phyloP scores from a whole-genome alignment of 2,113 vertebrate genomes.

The Mobula birostris region DNA sequence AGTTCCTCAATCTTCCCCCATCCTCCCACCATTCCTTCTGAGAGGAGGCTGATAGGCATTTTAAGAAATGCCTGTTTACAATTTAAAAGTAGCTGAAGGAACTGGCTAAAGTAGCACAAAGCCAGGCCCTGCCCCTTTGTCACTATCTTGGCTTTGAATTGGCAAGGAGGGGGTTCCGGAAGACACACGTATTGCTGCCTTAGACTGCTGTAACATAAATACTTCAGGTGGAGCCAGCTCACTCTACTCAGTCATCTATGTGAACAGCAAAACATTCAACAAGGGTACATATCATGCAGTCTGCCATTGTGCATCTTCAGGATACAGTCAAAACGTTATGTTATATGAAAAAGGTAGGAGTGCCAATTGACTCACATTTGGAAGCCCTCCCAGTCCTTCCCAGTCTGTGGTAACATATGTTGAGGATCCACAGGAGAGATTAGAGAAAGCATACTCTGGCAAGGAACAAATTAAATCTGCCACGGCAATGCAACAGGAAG shows the following conservation, averaged over 20 bases:
- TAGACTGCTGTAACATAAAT: not conserved
- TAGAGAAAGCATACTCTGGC: constrained; percentile 35
- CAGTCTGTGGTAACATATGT: constrained; percentile 34
- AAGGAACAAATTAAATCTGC: constrained; percentile 35
- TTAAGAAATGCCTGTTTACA: not conserved
- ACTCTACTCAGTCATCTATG: not conserved
- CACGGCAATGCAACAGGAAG: constrained; percentile 33
- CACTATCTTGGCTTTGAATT: not conserved
- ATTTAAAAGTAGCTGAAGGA: not conserved
- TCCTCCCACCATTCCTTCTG: not conserved
- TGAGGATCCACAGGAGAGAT: constrained; percentile 35
- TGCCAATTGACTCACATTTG: constrained; percentile 37
- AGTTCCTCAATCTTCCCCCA: not conserved
- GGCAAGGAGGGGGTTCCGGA: not conserved
- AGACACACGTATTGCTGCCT: not conserved
- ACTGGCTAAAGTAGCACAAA: not conserved
- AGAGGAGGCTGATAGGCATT: not conserved
- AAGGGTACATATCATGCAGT: not conserved
- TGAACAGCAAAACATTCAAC: not conserved
- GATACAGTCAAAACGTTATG: not conserved
- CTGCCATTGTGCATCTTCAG: not conserved
- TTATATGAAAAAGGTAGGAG: constrained; percentile 1
- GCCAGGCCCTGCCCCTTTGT: not conserved
- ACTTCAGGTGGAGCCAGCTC: not conserved
- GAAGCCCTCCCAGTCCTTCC: constrained; percentile 31